A percentile compares a stretch with the other conserved stretches of the same genome.
These are phyloP conservation scores for Urocyon cinereoargenteus DNA, from an alignment of 2,797 vertebrate species.

Conservation along the genomic window DNA sequence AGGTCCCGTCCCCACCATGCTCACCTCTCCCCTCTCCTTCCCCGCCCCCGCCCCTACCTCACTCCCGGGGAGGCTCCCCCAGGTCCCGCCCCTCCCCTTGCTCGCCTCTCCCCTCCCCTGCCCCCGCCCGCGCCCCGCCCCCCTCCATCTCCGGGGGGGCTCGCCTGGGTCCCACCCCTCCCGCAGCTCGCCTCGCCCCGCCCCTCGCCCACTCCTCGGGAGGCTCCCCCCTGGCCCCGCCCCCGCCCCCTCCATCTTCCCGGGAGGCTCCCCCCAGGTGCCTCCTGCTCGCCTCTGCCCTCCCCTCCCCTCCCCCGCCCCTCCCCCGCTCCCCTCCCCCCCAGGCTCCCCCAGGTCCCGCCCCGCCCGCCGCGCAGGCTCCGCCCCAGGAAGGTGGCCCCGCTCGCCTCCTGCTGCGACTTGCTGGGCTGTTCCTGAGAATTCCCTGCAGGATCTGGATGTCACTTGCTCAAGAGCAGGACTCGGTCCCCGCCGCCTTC, in stretches of 20 bases:
- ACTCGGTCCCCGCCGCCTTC: background rate
- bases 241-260: too few species aligned
- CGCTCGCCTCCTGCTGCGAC: background rate
- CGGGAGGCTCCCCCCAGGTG: background rate
- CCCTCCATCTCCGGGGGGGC: background rate
- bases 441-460: background rate
- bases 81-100: too few species aligned
- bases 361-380: background rate
- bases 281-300: background rate
- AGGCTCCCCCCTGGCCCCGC: too few species aligned
- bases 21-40: too few species aligned
- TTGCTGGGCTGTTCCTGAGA: background rate
- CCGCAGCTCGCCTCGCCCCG: fast-evolving
- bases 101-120: background rate
- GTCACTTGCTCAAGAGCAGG: background rate
- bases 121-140: fast-evolving
- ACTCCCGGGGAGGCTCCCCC: too few species aligned
- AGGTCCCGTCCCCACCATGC: too few species aligned
- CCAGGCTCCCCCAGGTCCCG: too few species aligned
- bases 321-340: too few species aligned
- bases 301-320: too few species aligned
- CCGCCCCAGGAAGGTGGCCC: background rate
- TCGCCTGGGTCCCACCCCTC: too few species aligned
- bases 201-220: background rate
- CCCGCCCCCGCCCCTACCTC: fast-evolving